Percentiles rank a stretch among this genome's conserved stretches.
These are phyloP conservation scores for Erebia ligea DNA, from an alignment of 2,888 invertebrate genomes.

Conservation along the genomic window DNA sequence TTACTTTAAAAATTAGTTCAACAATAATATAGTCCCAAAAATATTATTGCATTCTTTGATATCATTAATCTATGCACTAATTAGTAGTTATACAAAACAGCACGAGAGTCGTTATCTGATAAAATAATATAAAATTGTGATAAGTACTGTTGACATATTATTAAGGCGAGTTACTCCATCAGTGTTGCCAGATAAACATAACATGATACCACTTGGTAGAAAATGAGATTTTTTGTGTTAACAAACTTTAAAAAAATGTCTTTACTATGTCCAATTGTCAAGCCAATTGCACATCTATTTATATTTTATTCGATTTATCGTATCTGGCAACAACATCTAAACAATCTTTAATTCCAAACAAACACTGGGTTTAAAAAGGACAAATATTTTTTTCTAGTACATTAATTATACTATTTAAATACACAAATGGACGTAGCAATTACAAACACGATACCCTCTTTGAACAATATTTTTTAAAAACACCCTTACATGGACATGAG, in stretches of 20 bases:
- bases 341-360: conserved; percentile 20
- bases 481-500: conserved; percentile 35
- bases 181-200: conserved; percentile 33
- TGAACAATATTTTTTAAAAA: conserved; percentile 37
- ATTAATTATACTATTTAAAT: conserved; percentile 53
- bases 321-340: conserved; percentile 38
- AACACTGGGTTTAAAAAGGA: conserved; percentile 25
- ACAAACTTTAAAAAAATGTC: not conserved
- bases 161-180: conserved; percentile 44
- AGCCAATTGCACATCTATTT: not conserved
- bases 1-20: conserved; percentile 49
- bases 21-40: conserved; percentile 51
- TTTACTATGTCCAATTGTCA: not conserved
- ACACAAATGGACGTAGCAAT: conserved; percentile 73
- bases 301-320: not conserved
- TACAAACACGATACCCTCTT: conserved; percentile 51
- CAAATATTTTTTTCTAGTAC: conserved; percentile 24
- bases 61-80: conserved; percentile 32
- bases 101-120: conserved; percentile 27
- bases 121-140: conserved; percentile 44
- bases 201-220: not conserved
- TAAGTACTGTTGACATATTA: conserved; percentile 51
- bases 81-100: conserved; percentile 21
- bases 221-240: not conserved
- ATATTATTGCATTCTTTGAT: conserved; percentile 48